These are phyloP conservation scores for Tetraneura akinire DNA, from an alignment of 1,140 invertebrate genomes.

Conservation along the genomic window DNA sequence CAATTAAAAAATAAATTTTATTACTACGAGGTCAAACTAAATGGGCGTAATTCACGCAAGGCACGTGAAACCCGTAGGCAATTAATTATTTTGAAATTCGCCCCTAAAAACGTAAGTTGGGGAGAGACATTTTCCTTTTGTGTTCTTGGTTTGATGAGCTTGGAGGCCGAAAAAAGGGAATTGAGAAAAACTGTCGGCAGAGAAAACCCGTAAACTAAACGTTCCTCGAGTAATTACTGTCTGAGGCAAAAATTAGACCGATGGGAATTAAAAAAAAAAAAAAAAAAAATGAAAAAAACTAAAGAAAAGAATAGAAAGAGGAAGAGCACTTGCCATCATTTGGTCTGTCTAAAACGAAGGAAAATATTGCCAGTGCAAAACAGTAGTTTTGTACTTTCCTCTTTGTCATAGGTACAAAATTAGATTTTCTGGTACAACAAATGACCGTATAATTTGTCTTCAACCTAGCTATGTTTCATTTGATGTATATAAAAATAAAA, in stretches of 20 bases:
- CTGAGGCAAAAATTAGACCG: constrained; percentile 41
- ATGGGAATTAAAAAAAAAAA: constrained; percentile 39
- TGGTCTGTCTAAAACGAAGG: constrained; percentile 32
- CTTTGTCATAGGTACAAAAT: not conserved
- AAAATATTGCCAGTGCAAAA: constrained; percentile 41
- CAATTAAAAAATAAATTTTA: not conserved
- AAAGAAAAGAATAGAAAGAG: constrained; percentile 11
- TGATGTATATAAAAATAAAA: not conserved
- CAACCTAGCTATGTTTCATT: constrained; percentile 1
- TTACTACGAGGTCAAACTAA: not conserved
- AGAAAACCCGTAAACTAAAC: constrained; percentile 43
- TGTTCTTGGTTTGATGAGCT: not conserved
- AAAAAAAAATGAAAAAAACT: not conserved
- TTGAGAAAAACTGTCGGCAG: constrained; percentile 35
- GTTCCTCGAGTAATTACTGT: constrained; percentile 50
- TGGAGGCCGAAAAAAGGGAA: not conserved
- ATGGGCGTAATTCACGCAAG: constrained; percentile 10
- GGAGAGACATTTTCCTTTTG: constrained; percentile 26
- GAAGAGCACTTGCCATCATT: constrained; percentile 40
- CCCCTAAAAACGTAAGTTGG: not conserved
- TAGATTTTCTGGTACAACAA: constrained; percentile 39
- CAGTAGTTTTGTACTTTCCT: constrained; percentile 29
- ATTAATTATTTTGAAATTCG: constrained; percentile 42
- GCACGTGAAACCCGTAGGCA: constrained; percentile 34
- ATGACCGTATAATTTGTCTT: constrained; percentile 47